Base-by-base conservation (phyloP, 2,888 invertebrate genomes). In the Torymus texanus region DNA sequence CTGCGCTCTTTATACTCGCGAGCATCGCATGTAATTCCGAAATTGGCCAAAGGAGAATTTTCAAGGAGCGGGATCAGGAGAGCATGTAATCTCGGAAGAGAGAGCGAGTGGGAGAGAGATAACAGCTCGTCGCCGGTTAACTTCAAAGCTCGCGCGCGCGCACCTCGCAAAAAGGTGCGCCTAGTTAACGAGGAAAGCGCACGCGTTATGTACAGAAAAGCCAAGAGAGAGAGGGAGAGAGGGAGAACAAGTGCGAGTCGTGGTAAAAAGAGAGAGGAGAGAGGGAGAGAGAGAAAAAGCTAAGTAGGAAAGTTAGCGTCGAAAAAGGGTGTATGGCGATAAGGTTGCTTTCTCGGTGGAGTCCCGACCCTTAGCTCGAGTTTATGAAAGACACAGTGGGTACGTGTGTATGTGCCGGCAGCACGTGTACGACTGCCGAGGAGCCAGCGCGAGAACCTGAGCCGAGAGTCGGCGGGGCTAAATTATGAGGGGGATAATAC, bases 91-190 rank as follows among this genome's bases (percentile, higher is more conserved):
- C 65, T 70, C 70, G 61, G 24, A 0, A 24, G 41, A 8, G 41
- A 29, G 29, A 29, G 29, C 3, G 29, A 41, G 41, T 3, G 29
- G 29, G 29, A 29, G 29, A 29, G 29, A 41, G 71, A 71, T 71
- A 75, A 71, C 55, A 56, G 66, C 68, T 74, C 63, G 66, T 65
- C 65, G 56, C 55, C 78, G 53, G 75, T 71, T 68, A 78, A 78
- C 58, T 68, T 74, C 55, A 65, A 70, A 74, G 73, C 29, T 56
- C 29, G 21, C 18, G 18, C 0, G 16, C 16, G 16, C 1, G 10
- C 51, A n/a, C 59, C 50, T 10, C 16, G 61, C 5, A 75, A 66
- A 75, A 66, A 50, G 53, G 16, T 29, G 61, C 67, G 62, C 61
- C 62, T 51, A 67, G 56, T 50, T 56, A 67, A 53, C 61, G 65